A percentile compares a stretch with the other conserved stretches of the same genome.
Conservation (phyloP, 64 coral and sea anemone genomes). For the Dendrophyllia cribrosa region DNA sequence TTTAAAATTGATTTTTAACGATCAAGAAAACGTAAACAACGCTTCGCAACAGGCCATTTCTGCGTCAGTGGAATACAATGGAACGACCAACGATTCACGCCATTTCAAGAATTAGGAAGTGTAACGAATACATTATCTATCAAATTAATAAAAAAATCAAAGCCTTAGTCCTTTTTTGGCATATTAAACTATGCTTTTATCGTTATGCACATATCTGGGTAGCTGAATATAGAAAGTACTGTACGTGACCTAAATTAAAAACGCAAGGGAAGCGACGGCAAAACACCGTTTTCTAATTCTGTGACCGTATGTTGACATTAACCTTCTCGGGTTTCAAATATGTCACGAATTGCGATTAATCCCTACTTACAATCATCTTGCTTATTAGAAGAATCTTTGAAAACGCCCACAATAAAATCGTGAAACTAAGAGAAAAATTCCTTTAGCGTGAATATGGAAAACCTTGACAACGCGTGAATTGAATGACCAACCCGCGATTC, state of each 20-base stretch:
- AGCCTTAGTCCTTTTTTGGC: no score
- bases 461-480: constrained; percentile 26
- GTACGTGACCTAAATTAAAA: no score
- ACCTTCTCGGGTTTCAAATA: background rate
- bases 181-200: background rate
- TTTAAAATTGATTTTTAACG: background rate
- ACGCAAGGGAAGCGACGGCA: no score
- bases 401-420: constrained; percentile 1
- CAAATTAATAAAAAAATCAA: no score
- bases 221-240: no score
- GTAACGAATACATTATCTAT: background rate
- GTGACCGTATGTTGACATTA: background rate
- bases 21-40: constrained; percentile 18
- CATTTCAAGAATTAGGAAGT: background rate
- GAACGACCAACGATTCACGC: background rate
- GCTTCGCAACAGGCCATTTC: background rate
- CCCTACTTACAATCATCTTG: background rate
- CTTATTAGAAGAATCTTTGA: background rate
- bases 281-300: background rate
- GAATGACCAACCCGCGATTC: constrained; percentile 24
- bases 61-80: background rate
- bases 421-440: constrained; percentile 5
- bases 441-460: background rate
- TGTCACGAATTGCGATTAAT: background rate
- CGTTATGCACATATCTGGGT: no score